phyloP scores from a whole-genome alignment of 2,113 vertebrate species.

The Ceyx margarethae region DNA sequence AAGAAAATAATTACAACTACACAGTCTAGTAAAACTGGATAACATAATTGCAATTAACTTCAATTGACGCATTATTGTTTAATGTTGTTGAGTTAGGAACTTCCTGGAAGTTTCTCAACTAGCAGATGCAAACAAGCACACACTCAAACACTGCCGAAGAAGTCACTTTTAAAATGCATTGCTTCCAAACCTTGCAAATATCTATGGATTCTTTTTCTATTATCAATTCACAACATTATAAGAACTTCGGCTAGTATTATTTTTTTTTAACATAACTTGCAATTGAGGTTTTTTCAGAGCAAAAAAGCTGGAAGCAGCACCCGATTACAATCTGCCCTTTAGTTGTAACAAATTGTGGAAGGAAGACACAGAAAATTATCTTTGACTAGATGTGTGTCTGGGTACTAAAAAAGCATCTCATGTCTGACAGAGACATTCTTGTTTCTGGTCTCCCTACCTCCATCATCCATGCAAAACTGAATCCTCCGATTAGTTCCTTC shows the following conservation, averaged over 20 bases:
- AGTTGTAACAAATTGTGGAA: neutral
- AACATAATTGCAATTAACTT: neutral
- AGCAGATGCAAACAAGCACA: neutral
- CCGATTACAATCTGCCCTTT: neutral
- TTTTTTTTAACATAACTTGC: neutral
- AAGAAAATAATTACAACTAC: neutral
- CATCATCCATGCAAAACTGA: neutral
- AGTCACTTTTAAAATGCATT: neutral
- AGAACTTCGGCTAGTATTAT: neutral
- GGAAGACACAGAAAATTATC: neutral
- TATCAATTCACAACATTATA: neutral
- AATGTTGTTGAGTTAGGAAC: neutral
- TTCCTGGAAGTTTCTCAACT: neutral
- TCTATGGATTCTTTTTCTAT: neutral
- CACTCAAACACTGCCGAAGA: neutral
- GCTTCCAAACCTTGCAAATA: neutral
- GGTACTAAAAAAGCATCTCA: neutral
- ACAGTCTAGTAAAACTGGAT: neutral
- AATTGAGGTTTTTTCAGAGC: neutral
- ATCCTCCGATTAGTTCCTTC: neutral
- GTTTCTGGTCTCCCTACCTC: neutral
- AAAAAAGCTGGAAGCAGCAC: neutral
- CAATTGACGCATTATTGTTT: neutral
- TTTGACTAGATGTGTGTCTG: neutral
- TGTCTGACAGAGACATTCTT: neutral